Percentiles rank a stretch among this genome's conserved stretches.
Conservation (phyloP, 2,888 invertebrate species). For the Synergus japonicus region DNA sequence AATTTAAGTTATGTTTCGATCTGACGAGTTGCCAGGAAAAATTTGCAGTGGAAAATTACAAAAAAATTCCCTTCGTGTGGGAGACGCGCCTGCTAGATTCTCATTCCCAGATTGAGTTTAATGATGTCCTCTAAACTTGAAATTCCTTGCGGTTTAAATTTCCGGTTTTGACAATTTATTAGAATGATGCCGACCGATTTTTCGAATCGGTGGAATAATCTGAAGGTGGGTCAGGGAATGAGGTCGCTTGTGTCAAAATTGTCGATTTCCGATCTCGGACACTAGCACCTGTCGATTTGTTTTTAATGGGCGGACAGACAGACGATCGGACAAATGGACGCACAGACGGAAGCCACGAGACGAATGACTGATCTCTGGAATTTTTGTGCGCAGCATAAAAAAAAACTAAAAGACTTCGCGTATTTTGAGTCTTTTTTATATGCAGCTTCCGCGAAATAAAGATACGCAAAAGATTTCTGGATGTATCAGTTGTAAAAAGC, state of each 20-base stretch:
- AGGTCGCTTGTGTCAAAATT: constrained; percentile 68
- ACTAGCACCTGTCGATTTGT: constrained; percentile 60
- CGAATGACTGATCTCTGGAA: constrained; percentile 40
- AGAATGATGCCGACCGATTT: neutral
- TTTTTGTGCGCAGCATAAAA: constrained; percentile 37
- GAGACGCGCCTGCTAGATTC: constrained; percentile 31
- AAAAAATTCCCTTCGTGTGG: constrained; percentile 31
- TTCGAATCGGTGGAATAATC: neutral
- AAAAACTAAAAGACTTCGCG: neutral
- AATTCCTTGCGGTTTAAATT: neutral
- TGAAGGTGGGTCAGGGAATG: constrained; percentile 46
- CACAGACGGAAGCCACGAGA: constrained; percentile 40
- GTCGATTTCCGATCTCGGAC: constrained; percentile 46
- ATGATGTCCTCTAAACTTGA: constrained; percentile 25
- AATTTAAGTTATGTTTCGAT: neutral
- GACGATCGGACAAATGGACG: constrained; percentile 35
- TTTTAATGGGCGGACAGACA: constrained; percentile 43
- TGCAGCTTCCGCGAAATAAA: neutral
- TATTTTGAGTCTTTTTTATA: neutral
- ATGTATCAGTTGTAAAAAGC: neutral
- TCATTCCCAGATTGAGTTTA: constrained; percentile 37
- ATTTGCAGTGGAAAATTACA: neutral
- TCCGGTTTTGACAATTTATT: neutral
- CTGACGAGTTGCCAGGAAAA: neutral
- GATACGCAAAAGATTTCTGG: too few species aligned